A percentile compares a stretch with the other conserved stretches of the same genome.
Conservation (phyloP, 1,140 invertebrate genomes). For the Lepidostoma basale region DNA sequence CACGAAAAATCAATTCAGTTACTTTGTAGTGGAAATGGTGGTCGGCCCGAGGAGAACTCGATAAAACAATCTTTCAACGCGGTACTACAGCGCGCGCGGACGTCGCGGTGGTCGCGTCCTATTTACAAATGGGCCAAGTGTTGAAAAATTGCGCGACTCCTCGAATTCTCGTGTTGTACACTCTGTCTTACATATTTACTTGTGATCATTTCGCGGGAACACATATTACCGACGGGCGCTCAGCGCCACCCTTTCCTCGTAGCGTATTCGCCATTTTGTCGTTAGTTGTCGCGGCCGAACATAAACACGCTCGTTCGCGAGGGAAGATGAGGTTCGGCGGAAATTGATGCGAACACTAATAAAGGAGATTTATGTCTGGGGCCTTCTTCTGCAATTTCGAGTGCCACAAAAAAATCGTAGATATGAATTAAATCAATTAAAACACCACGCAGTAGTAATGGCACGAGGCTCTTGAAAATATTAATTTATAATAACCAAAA, state of each 20-base stretch:
- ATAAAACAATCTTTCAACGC: constrained; percentile 1
- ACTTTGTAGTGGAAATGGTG: too few relatives aligned
- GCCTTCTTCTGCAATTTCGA: too few relatives aligned
- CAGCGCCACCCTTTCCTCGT: not conserved
- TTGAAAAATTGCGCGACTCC: constrained; percentile 40
- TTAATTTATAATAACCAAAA: too few relatives aligned
- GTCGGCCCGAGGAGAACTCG: too few relatives aligned
- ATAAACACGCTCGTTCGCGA: not conserved
- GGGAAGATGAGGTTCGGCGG: not conserved
- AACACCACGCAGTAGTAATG: too few relatives aligned
- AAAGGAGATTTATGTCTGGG: constrained; percentile 2
- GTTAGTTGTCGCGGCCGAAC: not conserved
- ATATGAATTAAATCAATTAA: too few relatives aligned
- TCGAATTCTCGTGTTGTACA: constrained; percentile 36
- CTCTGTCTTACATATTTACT: constrained; percentile 39
- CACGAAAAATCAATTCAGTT: too few relatives aligned
- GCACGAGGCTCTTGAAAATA: too few relatives aligned
- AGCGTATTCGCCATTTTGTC: not conserved
- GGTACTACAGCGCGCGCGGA: not conserved
- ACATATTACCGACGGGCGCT: constrained; percentile 6
- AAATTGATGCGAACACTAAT: not conserved
- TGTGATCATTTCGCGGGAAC: constrained; percentile 38
- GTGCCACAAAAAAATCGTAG: too few relatives aligned
- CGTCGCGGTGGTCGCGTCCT: not conserved
- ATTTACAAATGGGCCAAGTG: constrained; percentile 32